A percentile compares a stretch with the other conserved stretches of the same genome.
These are phyloP conservation scores for Trichogramma evanescens DNA, from an alignment of 2,888 invertebrate species.

Conservation along the genomic window DNA sequence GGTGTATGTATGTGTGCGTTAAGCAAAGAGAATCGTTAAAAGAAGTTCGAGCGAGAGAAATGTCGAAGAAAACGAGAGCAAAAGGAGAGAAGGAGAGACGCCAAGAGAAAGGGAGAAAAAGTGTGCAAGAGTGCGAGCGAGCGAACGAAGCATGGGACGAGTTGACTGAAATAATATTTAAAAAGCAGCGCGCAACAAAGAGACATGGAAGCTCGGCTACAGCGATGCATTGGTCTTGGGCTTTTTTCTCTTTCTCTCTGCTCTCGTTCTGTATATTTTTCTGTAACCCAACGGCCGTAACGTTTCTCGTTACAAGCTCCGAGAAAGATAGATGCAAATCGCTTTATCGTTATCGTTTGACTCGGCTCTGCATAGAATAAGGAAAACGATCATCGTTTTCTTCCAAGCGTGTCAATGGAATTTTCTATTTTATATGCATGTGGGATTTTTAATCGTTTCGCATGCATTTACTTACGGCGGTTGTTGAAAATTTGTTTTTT, in stretches of 20 bases:
- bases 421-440: too few relatives aligned
- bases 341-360: slow-evolving; percentile 4
- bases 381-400: too few relatives aligned
- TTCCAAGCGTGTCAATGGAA: too few relatives aligned
- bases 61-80: too few relatives aligned
- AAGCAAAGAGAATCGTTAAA: too few relatives aligned
- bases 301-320: not conserved
- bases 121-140: not conserved
- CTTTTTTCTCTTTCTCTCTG: not conserved
- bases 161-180: slow-evolving; percentile 30
- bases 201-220: not conserved
- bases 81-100: too few relatives aligned
- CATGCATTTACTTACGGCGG: too few relatives aligned
- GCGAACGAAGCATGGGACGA: slow-evolving; percentile 1
- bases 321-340: slow-evolving; percentile 2
- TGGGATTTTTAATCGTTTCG: too few relatives aligned
- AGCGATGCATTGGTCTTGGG: not conserved
- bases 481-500: too few relatives aligned
- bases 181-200: slow-evolving; percentile 20
- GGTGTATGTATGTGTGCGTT: too few relatives aligned
- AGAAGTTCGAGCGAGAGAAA: too few relatives aligned
- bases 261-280: not conserved
- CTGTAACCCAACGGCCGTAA: not conserved
- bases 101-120: not conserved
- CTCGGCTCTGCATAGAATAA: too few relatives aligned